Base-by-base conservation (phyloP, 1,140 invertebrate genomes). In the Papilio polyxenes region DNA sequence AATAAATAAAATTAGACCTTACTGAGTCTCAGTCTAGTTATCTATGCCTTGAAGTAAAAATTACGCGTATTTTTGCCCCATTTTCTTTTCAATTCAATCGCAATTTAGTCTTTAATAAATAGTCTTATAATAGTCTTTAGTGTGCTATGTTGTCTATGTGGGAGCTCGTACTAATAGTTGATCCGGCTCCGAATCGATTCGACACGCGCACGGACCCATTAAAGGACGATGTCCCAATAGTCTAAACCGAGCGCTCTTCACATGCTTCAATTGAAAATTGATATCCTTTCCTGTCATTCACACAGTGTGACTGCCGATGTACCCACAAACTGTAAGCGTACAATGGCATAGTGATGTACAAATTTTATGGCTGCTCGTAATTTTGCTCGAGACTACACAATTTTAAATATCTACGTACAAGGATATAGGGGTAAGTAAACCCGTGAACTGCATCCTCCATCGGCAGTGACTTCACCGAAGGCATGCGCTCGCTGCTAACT, bases 231-330 rank as follows among this genome's bases (percentile, higher is more conserved):
- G 65, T 72, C 65, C 65, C 65, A 72, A 72, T 72, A 72, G 31
- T 72, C 31, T 72, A 37, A 15, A 72, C 65, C 31, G 20, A 37
- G 65, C 13, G 23, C 31, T 69, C 62, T 72, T 72, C 65, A 72
- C 65, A 37, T 72, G 23, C 65, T 23, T 72, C 37, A 72, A 72
- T 72, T 72, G 74, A 77, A 77, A 77, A 77, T 77, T 77, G 44
- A 77, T 77, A 56, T 77, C 75, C 49, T 53, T 77, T 51, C 75
- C 49, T 51, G 49, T 20, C 48, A 53, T 53, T 53, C 44, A 77
- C 23, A 77, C 75, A 53, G 13, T 77, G 13, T 31, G 48, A 77
- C 49, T 20, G 75, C 8, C 17, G 20, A 51, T 51, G 49, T 51
- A 53, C 49, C 17, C 44, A 49, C 75, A 75, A 75, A 75, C 75